Evolutionary conservation across 1,140 invertebrate species (phyloP).

Genomic region (Drosophila seguyi): DNA sequence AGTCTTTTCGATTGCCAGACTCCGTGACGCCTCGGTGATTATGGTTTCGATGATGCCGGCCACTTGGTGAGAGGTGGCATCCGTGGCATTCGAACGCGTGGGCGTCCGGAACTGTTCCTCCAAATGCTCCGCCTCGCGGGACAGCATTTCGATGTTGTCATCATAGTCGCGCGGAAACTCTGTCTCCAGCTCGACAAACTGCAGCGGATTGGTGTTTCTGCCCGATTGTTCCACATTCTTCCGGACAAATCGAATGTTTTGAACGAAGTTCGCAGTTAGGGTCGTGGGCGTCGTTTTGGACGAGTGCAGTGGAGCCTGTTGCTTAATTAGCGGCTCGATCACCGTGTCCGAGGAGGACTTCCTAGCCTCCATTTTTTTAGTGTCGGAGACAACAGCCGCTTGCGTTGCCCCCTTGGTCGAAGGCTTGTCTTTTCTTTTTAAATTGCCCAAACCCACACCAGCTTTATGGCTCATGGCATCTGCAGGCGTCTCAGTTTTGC

Average conservation of each 20-base stretch:
- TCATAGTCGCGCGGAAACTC: slow-evolving; percentile 85
- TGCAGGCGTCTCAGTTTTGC: slow-evolving; percentile 49
- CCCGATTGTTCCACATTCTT: slow-evolving; percentile 80
- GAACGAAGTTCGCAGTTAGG: slow-evolving; percentile 64
- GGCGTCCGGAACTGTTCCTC: slow-evolving; percentile 84
- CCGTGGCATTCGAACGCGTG: slow-evolving; percentile 70
- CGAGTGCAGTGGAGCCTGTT: slow-evolving; percentile 58
- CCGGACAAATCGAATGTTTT: slow-evolving; percentile 77
- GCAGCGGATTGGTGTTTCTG: slow-evolving; percentile 68
- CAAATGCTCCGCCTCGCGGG: slow-evolving; percentile 83
- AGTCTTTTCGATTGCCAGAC: slow-evolving; percentile 59
- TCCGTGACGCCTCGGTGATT: slow-evolving; percentile 69
- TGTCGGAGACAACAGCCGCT: slow-evolving; percentile 43
- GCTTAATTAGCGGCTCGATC: slow-evolving; percentile 67
- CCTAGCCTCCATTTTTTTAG: slow-evolving; percentile 64
- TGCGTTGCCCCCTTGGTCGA: slow-evolving; percentile 49
- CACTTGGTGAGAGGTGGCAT: slow-evolving; percentile 60
- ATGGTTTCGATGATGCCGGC: slow-evolving; percentile 71
- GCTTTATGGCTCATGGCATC: slow-evolving; percentile 50
- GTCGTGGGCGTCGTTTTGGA: slow-evolving; percentile 64
- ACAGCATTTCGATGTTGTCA: slow-evolving; percentile 85
- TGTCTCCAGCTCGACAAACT: slow-evolving; percentile 83
- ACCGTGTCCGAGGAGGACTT: slow-evolving; percentile 75
- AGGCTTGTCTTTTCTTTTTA: slow-evolving; percentile 67
- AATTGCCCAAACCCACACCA: slow-evolving; percentile 58